Base-by-base conservation (phyloP, 2,113 vertebrate species). In the Perca schrenkii region DNA sequence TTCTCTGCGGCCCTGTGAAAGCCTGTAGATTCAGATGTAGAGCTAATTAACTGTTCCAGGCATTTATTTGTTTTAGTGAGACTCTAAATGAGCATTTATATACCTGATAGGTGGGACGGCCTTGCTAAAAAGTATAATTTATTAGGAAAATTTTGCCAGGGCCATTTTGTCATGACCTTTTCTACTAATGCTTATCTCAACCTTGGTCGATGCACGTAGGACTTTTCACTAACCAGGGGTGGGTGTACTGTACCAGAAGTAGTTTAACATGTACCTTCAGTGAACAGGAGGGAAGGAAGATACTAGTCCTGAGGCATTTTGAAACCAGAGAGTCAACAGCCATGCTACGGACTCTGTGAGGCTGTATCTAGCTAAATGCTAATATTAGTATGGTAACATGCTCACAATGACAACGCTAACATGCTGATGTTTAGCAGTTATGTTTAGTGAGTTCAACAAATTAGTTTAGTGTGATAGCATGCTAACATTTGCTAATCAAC, bases 11-110 rank as follows among this genome's bases (percentile, higher is more conserved):
- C 40, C 49, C 21, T 1, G 17, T 15, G n/a, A 58, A 70, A 73
- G 68, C 66, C 79, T 14, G 53, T 53, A 84, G 80, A 80, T 57
- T 81, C 57, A 86, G 19, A 77, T 46, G 50, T 1, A 22, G 47
- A 84, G 63, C 74, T 86, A 79, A 90, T 89, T 68, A 77, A 72
- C 17, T 47, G 79, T 57, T 65, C 57, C 10, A 34, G 56, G 21
- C 69, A 61, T 58, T 74, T 12, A 14, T 83, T 88, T 83, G 52
- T 78, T 85, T 86, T 77, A n/a, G 36, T 49, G 54, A 64, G 31
- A 67, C 65, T 56, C 63, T 56, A 60, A 79, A 73, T 79, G 12
- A 63, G 15, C 16, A 60, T 80, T 79, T 75, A 70, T 75, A 70
- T 50, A 49, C 25, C 46, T 74, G 34, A 79, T 65, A 57, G 25